These are phyloP conservation scores for Osmerus mordax DNA, from an alignment of 2,113 vertebrate species.

Conservation along the genomic window DNA sequence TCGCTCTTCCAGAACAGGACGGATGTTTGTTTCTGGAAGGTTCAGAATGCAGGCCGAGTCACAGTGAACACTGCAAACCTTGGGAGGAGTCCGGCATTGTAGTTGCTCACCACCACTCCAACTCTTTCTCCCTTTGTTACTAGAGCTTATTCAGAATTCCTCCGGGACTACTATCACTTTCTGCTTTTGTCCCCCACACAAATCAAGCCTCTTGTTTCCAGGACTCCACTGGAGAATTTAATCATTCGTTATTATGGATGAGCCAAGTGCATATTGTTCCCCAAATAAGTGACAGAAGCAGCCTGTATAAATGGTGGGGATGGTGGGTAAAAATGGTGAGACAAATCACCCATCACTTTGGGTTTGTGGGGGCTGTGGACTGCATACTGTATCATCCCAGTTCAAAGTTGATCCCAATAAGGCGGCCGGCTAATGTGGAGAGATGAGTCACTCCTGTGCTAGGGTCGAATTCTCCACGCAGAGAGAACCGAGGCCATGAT, in stretches of 20 bases:
- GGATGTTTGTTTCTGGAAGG: conserved; percentile 31
- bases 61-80: conserved; percentile 31
- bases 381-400: conserved; percentile 12
- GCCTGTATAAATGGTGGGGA: not conserved
- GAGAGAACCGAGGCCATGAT: no score
- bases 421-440: not conserved
- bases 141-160: conserved; percentile 25
- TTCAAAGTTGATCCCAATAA: conserved; percentile 3
- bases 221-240: conserved; percentile 10
- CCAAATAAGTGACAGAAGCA: conserved; percentile 13
- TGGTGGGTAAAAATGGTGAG: not conserved
- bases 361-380: not conserved
- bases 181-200: conserved; percentile 38
- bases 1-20: conserved; percentile 7
- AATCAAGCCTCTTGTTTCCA: conserved; percentile 28
- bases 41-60: conserved; percentile 11
- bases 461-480: not conserved
- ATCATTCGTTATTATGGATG: conserved; percentile 25
- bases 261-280: conserved; percentile 24
- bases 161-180: conserved; percentile 37
- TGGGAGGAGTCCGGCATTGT: conserved; percentile 18
- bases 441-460: not conserved
- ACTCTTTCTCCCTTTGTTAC: conserved; percentile 35
- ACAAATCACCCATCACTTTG: not conserved
- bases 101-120: conserved; percentile 9